These are phyloP conservation scores for Phaethon lepturus DNA, from an alignment of 2,113 vertebrate genomes.

Conservation along the genomic window DNA sequence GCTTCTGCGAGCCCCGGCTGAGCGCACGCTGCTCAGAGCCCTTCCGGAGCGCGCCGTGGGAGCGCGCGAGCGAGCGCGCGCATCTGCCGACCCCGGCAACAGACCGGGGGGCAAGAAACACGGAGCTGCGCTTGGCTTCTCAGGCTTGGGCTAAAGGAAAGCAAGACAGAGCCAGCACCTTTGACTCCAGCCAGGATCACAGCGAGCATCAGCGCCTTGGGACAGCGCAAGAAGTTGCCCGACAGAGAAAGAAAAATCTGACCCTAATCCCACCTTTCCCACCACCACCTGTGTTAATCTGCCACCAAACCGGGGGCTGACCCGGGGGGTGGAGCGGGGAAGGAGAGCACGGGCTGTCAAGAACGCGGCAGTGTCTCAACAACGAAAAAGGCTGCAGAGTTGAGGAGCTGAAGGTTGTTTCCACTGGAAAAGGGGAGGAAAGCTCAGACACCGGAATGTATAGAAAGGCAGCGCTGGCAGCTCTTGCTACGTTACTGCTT, in stretches of 20 bases:
- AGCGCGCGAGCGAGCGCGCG: fast-evolving
- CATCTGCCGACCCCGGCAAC: fast-evolving
- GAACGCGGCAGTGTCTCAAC: background rate
- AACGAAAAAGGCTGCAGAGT: background rate
- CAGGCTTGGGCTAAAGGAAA: background rate
- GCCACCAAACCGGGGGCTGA: background rate
- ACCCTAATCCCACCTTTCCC: background rate
- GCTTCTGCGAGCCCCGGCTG: background rate
- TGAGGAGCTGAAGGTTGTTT: background rate
- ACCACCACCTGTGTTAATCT: background rate
- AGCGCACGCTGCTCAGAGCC: background rate
- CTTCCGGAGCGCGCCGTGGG: fast-evolving
- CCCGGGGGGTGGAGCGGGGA: background rate
- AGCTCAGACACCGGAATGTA: background rate
- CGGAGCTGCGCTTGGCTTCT: background rate
- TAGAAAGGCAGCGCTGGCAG: background rate
- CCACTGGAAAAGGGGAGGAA: background rate
- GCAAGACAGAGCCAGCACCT: background rate
- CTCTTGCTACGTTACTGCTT: background rate
- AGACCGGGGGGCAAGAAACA: background rate
- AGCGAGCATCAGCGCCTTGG: background rate
- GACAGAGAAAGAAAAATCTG: no score
- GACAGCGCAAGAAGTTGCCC: background rate
- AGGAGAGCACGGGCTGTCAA: background rate
- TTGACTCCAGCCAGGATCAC: background rate